Percentiles rank a stretch among this genome's conserved stretches.
Conservation (phyloP, 2,888 invertebrate species). For the Lycia hirtaria region DNA sequence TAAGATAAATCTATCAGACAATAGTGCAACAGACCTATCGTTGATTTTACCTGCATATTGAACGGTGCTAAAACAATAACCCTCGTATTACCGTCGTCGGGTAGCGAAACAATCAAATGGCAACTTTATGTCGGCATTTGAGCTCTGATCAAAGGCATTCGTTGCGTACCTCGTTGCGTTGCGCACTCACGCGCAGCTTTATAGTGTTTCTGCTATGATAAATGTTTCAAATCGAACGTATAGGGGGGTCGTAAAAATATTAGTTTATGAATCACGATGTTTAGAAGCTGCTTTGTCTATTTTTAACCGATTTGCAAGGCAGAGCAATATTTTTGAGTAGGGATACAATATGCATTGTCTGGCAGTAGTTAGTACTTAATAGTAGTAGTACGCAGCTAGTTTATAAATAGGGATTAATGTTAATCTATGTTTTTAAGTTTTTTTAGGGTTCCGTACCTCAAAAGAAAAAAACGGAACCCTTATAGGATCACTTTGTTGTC, state of each 20-base stretch:
- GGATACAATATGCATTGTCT: too few species aligned
- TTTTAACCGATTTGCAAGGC: not conserved
- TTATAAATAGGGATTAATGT: not conserved
- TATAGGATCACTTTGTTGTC: too few species aligned
- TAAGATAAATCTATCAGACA: not conserved
- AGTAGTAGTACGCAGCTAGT: not conserved
- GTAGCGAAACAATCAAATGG: conserved; percentile 6
- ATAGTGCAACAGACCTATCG: not conserved
- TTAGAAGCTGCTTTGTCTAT: not conserved
- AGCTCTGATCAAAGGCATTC: conserved; percentile 16
- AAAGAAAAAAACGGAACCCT: too few species aligned
- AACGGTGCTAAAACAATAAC: conserved; percentile 15
- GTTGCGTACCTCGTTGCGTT: not conserved
- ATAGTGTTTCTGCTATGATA: conserved; percentile 11
- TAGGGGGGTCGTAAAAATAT: not conserved
- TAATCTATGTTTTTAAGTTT: too few species aligned
- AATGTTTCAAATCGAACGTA: conserved; percentile 3
- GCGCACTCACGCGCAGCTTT: not conserved
- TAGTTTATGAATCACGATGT: not conserved
- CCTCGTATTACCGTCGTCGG: conserved; percentile 6
- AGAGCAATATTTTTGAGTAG: not conserved
- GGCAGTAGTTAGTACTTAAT: too few species aligned
- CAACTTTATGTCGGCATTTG: conserved; percentile 15
- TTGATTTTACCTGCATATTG: conserved; percentile 11
- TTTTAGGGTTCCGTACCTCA: too few species aligned